A percentile compares a stretch with the other conserved stretches of the same genome.
phyloP scores from a whole-genome alignment of 2,797 vertebrate genomes.

The Pogonophryne albipinna region DNA sequence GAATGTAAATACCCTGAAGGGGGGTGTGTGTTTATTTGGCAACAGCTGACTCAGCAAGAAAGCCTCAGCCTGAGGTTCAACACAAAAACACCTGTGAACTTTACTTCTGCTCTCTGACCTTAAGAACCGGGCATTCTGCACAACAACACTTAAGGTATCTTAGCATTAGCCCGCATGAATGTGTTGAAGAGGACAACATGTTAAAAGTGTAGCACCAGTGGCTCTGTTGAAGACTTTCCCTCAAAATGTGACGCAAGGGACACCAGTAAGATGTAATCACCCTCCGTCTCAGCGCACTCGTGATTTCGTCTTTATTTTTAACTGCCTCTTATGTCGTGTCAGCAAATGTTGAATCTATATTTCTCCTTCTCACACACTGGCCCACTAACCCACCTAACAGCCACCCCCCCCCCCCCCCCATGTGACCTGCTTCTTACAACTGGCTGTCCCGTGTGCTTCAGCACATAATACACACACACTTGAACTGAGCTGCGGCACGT shows the following conservation, averaged over 20 bases:
- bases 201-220: neutral
- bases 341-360: conserved; percentile 32
- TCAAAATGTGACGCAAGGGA: neutral
- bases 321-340: conserved; percentile 17
- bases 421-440: conserved; percentile 52
- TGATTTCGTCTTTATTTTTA: conserved; percentile 14
- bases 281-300: neutral
- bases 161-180: neutral
- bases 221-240: neutral
- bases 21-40: conserved; percentile 76
- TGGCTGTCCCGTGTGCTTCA: conserved; percentile 30
- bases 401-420: conserved; percentile 15
- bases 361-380: conserved; percentile 43
- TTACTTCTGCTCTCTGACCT: conserved; percentile 60
- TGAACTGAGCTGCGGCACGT: conserved; percentile 28
- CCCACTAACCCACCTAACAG: conserved; percentile 69
- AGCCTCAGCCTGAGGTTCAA: conserved; percentile 63
- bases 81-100: conserved; percentile 80
- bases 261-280: neutral
- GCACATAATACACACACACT: conserved; percentile 32
- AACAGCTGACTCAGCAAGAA: conserved; percentile 70
- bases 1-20: conserved; percentile 67
- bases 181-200: neutral
- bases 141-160: conserved; percentile 5
- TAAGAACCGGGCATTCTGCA: conserved; percentile 24